Conservation (phyloP, 2,888 invertebrate species). For the Homarus gammarus region DNA sequence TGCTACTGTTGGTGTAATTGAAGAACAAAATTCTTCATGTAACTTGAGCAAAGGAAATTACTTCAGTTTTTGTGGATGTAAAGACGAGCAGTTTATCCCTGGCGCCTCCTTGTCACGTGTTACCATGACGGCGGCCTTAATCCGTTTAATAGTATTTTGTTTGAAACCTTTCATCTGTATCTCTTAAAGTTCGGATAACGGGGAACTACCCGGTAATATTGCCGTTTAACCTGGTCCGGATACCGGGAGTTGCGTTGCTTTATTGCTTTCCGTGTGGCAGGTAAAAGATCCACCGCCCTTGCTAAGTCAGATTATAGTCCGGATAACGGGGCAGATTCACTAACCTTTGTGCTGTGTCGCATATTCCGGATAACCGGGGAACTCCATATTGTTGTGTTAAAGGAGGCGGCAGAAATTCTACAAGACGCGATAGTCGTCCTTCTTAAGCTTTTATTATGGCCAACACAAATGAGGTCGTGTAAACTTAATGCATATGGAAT, state of each 20-base stretch:
- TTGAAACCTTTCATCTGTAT: not conserved
- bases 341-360: not conserved
- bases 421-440: slow-evolving; percentile 41
- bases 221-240: not conserved
- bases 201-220: not conserved
- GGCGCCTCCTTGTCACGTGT: too few species aligned
- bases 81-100: too few species aligned
- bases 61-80: too few species aligned
- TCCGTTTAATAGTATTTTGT: not conserved
- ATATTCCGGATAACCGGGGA: slow-evolving; percentile 4
- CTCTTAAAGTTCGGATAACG: not conserved
- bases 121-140: not conserved
- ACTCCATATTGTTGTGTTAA: slow-evolving; percentile 24
- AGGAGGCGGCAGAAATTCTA: slow-evolving; percentile 15
- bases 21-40: too few species aligned
- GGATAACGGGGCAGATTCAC: not conserved
- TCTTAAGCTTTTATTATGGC: slow-evolving; percentile 56
- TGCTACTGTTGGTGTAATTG: too few species aligned
- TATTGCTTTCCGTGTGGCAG: not conserved
- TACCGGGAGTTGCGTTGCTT: not conserved
- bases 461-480: slow-evolving; percentile 66
- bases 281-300: not conserved
- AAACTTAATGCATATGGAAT: slow-evolving; percentile 72
- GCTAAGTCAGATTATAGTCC: not conserved
- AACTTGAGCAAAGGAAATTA: too few species aligned